Evolutionary conservation across 2,113 vertebrate species (phyloP).

Genomic region (Hystrix brachyura): DNA sequence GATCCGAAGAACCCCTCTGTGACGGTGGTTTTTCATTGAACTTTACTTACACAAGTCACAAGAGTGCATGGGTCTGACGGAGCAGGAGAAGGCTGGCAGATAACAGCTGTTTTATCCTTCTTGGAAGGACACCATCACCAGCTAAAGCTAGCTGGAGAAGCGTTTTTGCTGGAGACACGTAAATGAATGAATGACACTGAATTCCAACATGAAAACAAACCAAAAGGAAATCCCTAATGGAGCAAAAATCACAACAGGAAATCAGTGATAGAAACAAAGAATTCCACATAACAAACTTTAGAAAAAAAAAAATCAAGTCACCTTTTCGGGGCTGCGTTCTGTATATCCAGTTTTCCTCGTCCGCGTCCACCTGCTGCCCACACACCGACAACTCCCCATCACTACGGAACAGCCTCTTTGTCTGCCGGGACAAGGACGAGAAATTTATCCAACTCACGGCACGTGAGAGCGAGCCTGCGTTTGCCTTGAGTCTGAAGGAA

Average conservation of each 20-base stretch:
- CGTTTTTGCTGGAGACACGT: background rate
- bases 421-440: conserved; percentile 94
- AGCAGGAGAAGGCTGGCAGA: background rate
- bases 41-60: conserved; percentile 51
- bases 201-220: background rate
- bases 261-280: background rate
- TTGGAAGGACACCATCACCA: background rate
- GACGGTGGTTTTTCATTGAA: background rate
- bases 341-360: conserved; percentile 94
- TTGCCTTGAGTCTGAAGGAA: conserved; percentile 91
- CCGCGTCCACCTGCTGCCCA: conserved; percentile 86
- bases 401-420: conserved; percentile 95
- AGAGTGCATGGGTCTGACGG: fast-evolving
- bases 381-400: conserved; percentile 92
- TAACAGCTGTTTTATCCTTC: background rate
- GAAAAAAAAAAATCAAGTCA: conserved; percentile 86
- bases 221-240: background rate
- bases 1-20: background rate
- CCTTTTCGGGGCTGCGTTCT: conserved; percentile 93
- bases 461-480: conserved; percentile 91
- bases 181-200: background rate
- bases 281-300: background rate
- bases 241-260: background rate
- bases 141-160: background rate
- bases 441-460: conserved; percentile 97